Evolutionary conservation across 1,140 invertebrate genomes (phyloP).

Genomic region (Arctopsyche grandis): DNA sequence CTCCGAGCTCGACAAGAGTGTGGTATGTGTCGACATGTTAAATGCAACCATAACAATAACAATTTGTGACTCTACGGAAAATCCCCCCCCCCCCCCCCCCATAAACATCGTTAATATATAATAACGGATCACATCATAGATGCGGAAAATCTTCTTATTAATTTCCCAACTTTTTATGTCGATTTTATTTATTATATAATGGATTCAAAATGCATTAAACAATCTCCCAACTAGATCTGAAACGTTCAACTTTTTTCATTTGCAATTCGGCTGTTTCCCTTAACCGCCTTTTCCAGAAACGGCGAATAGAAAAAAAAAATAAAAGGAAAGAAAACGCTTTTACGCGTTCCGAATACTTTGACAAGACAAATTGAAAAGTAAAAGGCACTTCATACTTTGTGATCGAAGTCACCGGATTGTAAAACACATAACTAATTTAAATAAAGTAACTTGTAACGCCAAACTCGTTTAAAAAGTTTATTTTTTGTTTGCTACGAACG

Average conservation of each 20-base stretch:
- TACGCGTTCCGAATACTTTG: slow-evolving; percentile 1
- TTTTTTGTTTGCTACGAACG: background rate
- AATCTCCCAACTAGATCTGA: background rate
- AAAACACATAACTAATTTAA: slow-evolving; percentile 27
- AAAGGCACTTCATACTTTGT: slow-evolving; percentile 22
- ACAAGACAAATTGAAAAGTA: slow-evolving; percentile 32
- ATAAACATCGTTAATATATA: no score
- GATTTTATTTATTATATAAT: no score
- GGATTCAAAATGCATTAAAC: no score
- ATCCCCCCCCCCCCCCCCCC: background rate
- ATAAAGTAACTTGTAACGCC: background rate
- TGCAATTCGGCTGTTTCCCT: background rate
- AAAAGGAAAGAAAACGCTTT: background rate
- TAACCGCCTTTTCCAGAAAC: background rate
- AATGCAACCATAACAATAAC: slow-evolving; percentile 15
- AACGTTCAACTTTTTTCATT: slow-evolving; percentile 17
- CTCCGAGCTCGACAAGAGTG: background rate
- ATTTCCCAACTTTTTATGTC: no score
- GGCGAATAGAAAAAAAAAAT: background rate
- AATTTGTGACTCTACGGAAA: background rate
- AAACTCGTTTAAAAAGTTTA: slow-evolving; percentile 1
- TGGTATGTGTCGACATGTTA: slow-evolving; percentile 10
- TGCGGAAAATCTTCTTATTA: no score
- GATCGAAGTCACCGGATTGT: slow-evolving; percentile 5
- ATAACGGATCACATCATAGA: no score